Evolutionary conservation across 2,888 invertebrate genomes (phyloP), one percentile per base, ranked within the genome.

Genomic region (Amphipoea oculea): DNA sequence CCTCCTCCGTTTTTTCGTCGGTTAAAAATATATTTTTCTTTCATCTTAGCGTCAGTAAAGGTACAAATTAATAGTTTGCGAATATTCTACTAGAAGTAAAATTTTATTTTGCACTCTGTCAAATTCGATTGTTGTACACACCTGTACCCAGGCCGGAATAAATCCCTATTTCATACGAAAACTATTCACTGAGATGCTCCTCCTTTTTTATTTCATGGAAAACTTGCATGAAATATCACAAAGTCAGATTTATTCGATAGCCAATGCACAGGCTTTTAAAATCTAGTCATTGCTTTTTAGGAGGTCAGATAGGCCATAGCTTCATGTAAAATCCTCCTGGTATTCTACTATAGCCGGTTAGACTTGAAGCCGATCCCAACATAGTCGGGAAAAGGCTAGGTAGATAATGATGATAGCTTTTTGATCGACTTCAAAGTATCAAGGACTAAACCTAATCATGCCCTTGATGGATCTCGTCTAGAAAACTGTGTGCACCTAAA

Each of bases 101-200:
- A 90, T 89, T 90, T 89, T 90, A 92, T 93, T 92, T 89, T 85
- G 83, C 84, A 85, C 86, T 89, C 87, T 45, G 86, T 89, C 83
- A 89, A 93, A 92, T 92, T 91, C 88, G 90, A 88, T 82, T 78
- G 66, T 29, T 71, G 65, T 87, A 89, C 89, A 86, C 92, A 91
- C 89, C 92, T 89, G 90, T 78, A 86, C 72, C 78, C 29, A 29
- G 29, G 29, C 29, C 29, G 29, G 29, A 29, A 29, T 29, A 29
- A 29, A 29, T 29, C 29, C 78, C 67, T 82, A 81, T 85, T 67
- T 63, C 40, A 71, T 45, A 62, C 57, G 42, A 70, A 42, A 60
- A 76, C 71, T 72, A 69, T 72, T 81, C 79, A 76, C 60, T 71
- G 67, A 71, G 60, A 79, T 76, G 40, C 14, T 82, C 48, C 82